Evolutionary conservation across 37 sponge, comb jelly and placozoan species (phyloP).

Genomic region (Chondrosia reniformis): DNA sequence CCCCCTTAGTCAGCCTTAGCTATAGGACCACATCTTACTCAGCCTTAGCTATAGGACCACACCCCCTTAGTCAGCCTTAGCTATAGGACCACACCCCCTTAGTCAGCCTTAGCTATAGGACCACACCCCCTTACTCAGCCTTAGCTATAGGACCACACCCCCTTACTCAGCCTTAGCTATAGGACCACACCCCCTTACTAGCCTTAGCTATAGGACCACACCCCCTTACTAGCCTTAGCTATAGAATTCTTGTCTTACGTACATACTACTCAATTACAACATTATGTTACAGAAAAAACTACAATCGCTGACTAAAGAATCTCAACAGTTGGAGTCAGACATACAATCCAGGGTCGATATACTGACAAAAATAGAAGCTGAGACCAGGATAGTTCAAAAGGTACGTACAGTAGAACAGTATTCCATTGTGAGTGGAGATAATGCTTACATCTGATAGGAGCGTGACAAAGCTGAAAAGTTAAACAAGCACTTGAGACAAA

Average conservation of each 20-base stretch:
- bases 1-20: too few species aligned
- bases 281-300: conserved; percentile 72
- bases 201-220: too few species aligned
- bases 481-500: conserved; percentile 60
- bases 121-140: too few species aligned
- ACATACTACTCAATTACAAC: not conserved
- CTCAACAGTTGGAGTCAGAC: conserved; percentile 63
- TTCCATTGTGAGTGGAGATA: not conserved
- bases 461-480: conserved; percentile 72
- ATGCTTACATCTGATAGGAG: conserved; percentile 53
- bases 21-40: too few species aligned
- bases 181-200: too few species aligned
- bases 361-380: conserved; percentile 63
- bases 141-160: too few species aligned
- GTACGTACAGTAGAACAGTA: conserved; percentile 20
- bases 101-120: too few species aligned
- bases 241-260: not conserved
- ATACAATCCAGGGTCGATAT: conserved; percentile 69
- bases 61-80: too few species aligned
- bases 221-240: not conserved
- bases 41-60: too few species aligned
- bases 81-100: too few species aligned
- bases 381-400: conserved; percentile 40
- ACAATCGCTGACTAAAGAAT: conserved; percentile 67
- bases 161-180: too few species aligned